Percentiles rank a stretch among this genome's conserved stretches.
Evolutionary conservation across 2,888 invertebrate genomes (phyloP).

Genomic region (Chrysolina americana): DNA sequence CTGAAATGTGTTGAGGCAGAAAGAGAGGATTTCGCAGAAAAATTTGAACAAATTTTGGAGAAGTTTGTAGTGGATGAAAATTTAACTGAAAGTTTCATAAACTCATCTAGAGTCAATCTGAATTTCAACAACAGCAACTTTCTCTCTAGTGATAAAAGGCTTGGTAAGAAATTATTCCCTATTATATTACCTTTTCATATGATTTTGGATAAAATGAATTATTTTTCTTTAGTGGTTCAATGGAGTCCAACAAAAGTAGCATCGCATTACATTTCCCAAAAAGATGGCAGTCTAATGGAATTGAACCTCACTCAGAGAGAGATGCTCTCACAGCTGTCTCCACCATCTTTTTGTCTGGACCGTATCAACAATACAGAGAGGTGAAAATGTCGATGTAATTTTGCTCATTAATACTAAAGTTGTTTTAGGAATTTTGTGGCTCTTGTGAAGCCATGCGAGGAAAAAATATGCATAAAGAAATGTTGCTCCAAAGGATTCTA

Average conservation of each 20-base stretch:
- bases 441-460: constrained; percentile 45
- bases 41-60: constrained; percentile 8
- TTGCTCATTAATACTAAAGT: background rate
- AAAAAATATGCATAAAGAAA: constrained; percentile 47
- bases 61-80: constrained; percentile 37
- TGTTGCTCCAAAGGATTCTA: constrained; percentile 46
- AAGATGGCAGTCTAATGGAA: constrained; percentile 33
- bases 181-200: no score
- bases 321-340: constrained; percentile 14
- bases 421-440: constrained; percentile 39
- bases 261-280: constrained; percentile 29
- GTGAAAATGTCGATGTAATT: background rate
- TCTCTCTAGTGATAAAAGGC: constrained; percentile 8
- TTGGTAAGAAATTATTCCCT: constrained; percentile 25
- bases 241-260: constrained; percentile 29
- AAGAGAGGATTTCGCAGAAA: background rate
- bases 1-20: constrained; percentile 32
- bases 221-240: constrained; percentile 28
- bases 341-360: constrained; percentile 35
- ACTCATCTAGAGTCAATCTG: constrained; percentile 26
- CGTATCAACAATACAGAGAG: constrained; percentile 25
- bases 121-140: constrained; percentile 24
- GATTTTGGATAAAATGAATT: background rate
- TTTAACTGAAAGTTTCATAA: constrained; percentile 26
- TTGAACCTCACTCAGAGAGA: constrained; percentile 14